Base-by-base conservation (phyloP, 1,140 invertebrate genomes). In the Daktulosphaira vitifoliae region DNA sequence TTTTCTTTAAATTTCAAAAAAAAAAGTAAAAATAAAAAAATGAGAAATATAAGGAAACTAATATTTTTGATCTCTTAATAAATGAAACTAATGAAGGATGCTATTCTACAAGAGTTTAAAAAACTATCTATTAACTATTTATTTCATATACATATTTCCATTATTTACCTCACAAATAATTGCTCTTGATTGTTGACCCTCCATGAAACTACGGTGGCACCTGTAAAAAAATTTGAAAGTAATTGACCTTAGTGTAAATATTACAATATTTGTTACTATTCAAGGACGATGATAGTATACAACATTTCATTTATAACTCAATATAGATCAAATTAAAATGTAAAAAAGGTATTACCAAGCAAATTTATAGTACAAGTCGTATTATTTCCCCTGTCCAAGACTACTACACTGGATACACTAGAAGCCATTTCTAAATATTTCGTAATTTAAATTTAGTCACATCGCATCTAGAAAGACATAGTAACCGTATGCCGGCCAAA, bases 361-460 rank as follows among this genome's bases (percentile, higher is more conserved):
- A 92, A 82, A 81, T 93, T 92, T 76, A 93, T 89, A 72, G 90
- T 92, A 79, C 89, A 92, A 74, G 90, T 92, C 76, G 90, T 93
- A 81, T 93, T 93, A 79, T 93, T 93, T 76, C 90, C 90, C 77
- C 90, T 85, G 79, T 93, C 90, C 73, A 93, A 82, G 73, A 92
- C 87, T 74, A 92, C 89, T 78, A 92, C 90, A 82, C 88, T 90
- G 70, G 89, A 92, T 80, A 88, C 85, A 72, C 84, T 87, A 84
- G 86, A 85, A 82, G 87, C 88, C 79, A 42, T 54, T 44, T 16
- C 13, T 20, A n/a, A n/a, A n/a, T n/a, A n/a, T n/a, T n/a, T 4
- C 18, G 20, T 20, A 25, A 50, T 13, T 50, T 3, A 50, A 50
- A 50, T 13, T 50, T 7, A 50, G 4, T n/a, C n/a, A n/a, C n/a